Conservation (phyloP, 2,113 vertebrate genomes). For the Physeter macrocephalus region DNA sequence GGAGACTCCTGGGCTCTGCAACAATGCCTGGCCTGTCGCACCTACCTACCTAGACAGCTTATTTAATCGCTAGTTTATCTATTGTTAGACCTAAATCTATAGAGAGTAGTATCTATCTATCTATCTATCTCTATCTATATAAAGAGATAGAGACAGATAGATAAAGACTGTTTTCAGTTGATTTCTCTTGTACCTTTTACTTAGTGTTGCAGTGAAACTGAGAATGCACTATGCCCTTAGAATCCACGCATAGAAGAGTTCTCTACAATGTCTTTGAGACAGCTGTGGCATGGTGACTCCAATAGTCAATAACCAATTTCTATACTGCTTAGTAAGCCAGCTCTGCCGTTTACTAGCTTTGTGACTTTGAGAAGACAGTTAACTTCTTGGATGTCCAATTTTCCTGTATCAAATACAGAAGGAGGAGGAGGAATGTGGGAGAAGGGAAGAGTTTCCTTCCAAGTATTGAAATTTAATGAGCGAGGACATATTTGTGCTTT, state of each 20-base stretch:
- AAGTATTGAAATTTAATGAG: not conserved
- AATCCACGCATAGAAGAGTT: fast-evolving
- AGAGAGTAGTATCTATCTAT: not conserved
- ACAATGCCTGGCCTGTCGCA: fast-evolving
- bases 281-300: not conserved
- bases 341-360: not conserved
- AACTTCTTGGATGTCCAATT: not conserved
- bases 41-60: not conserved
- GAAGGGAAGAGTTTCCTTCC: not conserved
- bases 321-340: not conserved
- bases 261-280: not conserved
- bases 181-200: not conserved
- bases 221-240: too few relatives aligned
- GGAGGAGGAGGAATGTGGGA: not conserved
- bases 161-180: not conserved
- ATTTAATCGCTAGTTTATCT: too few relatives aligned
- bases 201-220: not conserved
- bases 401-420: not conserved
- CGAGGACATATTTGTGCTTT: not conserved
- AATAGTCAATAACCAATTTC: not conserved
- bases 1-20: not conserved
- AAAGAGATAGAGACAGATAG: not conserved
- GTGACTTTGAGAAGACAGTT: not conserved
- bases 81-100: not conserved
- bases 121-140: not conserved